A percentile compares a stretch with the other conserved stretches of the same genome.
phyloP scores from a whole-genome alignment of 1,140 invertebrate genomes.

The Berghia stephanieae region DNA sequence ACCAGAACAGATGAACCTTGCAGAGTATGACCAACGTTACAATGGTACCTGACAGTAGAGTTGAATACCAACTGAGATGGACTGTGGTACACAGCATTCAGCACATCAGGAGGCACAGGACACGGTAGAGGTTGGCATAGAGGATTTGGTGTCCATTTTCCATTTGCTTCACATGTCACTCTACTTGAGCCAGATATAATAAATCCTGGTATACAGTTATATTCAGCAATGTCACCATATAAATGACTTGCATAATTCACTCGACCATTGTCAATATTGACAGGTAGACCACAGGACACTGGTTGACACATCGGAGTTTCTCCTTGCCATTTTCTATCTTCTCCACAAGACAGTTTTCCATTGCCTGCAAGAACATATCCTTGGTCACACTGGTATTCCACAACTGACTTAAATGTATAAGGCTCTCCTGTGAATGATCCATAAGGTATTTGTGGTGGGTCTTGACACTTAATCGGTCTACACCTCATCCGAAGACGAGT shows the following conservation, averaged over 20 bases:
- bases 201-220: conserved; percentile 58
- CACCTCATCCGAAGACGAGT: conserved; percentile 51
- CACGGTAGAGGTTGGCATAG: conserved; percentile 62
- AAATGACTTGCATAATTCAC: conserved; percentile 31
- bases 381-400: conserved; percentile 65
- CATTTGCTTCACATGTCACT: conserved; percentile 52
- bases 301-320: conserved; percentile 79
- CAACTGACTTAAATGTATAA: conserved; percentile 71
- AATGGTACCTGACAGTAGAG: too few species aligned
- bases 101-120: conserved; percentile 13
- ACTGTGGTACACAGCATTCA: too few species aligned
- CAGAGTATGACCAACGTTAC: too few species aligned
- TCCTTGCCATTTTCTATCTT: conserved; percentile 88
- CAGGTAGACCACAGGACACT: conserved; percentile 47
- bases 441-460: conserved; percentile 37
- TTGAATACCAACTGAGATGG: too few species aligned
- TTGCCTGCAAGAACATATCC: conserved; percentile 62
- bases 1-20: too few species aligned
- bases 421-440: conserved; percentile 43
- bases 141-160: conserved; percentile 40
- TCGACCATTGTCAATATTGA: conserved; percentile 42
- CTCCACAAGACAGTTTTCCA: conserved; percentile 80
- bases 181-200: conserved; percentile 47
- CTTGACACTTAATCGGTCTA: conserved; percentile 43
- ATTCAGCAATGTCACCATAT: conserved; percentile 26